Evolutionary conservation across 1,140 invertebrate genomes (phyloP).

Genomic region (Sarcophaga bullata): DNA sequence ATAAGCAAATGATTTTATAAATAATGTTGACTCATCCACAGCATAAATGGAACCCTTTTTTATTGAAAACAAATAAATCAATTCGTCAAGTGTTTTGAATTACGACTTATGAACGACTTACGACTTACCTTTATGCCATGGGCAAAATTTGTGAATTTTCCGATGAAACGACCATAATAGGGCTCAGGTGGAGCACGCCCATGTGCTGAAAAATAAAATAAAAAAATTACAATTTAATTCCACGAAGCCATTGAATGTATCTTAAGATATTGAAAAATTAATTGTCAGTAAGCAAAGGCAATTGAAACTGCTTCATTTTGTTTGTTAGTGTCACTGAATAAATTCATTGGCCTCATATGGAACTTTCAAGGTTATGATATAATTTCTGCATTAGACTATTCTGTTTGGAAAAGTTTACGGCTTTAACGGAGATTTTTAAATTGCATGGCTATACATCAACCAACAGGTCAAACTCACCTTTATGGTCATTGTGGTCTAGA

Average conservation of each 20-base stretch:
- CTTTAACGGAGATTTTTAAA: too few relatives aligned
- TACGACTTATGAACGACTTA: too few relatives aligned
- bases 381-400: too few relatives aligned
- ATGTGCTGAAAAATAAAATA: conserved; percentile 48
- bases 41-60: conserved; percentile 78
- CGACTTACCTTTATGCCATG: conserved; percentile 73
- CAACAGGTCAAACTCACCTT: too few relatives aligned
- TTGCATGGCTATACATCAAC: too few relatives aligned
- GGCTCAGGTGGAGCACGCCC: conserved; percentile 69
- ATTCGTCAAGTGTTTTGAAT: too few relatives aligned
- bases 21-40: conserved; percentile 87
- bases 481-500: too few relatives aligned
- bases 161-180: conserved; percentile 82
- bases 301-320: not conserved
- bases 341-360: too few relatives aligned
- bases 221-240: conserved; percentile 16
- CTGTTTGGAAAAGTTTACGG: too few relatives aligned
- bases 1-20: conserved; percentile 86
- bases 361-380: too few relatives aligned
- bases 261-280: not conserved
- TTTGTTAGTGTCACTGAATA: too few relatives aligned
- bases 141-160: conserved; percentile 74
- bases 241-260: not conserved
- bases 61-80: not conserved
- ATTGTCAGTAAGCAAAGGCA: not conserved